phyloP scores from a whole-genome alignment of 2,888 invertebrate genomes.

The Dyspetes luteomarginatus region DNA sequence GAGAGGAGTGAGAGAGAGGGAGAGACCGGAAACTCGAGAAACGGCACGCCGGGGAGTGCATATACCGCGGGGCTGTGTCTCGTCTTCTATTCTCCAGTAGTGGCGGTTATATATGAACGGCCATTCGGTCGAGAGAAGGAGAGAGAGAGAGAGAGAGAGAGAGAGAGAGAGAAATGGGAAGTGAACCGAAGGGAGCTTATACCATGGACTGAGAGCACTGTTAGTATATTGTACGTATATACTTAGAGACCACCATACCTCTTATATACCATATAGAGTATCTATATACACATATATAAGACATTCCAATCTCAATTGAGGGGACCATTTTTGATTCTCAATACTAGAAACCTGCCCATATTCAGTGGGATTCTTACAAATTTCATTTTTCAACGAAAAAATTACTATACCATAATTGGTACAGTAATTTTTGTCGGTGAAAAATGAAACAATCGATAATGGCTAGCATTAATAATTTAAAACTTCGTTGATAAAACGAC shows the following conservation, averaged over 20 bases:
- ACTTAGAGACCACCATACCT: background rate
- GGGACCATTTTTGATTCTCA: too few relatives aligned
- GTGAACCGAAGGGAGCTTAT: conserved; percentile 42
- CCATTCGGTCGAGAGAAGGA: conserved; percentile 28
- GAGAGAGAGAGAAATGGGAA: conserved; percentile 19
- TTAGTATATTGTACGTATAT: background rate
- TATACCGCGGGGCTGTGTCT: conserved; percentile 14
- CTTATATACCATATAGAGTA: background rate
- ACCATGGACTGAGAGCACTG: background rate
- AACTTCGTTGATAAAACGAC: too few relatives aligned
- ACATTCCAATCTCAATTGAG: too few relatives aligned
- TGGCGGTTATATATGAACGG: conserved; percentile 41
- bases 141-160: conserved; percentile 21
- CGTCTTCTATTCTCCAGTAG: conserved; percentile 38
- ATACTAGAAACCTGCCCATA: too few relatives aligned
- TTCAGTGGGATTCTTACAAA: too few relatives aligned
- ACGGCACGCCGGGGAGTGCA: conserved; percentile 56
- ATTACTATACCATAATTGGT: too few relatives aligned
- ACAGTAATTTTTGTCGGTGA: too few relatives aligned
- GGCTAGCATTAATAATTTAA: too few relatives aligned
- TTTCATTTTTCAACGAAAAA: too few relatives aligned
- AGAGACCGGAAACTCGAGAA: conserved; percentile 64
- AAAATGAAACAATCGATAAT: too few relatives aligned
- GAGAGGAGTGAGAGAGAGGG: too few relatives aligned
- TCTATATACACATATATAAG: background rate